Percentiles rank a stretch among this genome's conserved stretches.
Evolutionary conservation across 2,113 vertebrate genomes (phyloP).

Genomic region (Microtus montanus): DNA sequence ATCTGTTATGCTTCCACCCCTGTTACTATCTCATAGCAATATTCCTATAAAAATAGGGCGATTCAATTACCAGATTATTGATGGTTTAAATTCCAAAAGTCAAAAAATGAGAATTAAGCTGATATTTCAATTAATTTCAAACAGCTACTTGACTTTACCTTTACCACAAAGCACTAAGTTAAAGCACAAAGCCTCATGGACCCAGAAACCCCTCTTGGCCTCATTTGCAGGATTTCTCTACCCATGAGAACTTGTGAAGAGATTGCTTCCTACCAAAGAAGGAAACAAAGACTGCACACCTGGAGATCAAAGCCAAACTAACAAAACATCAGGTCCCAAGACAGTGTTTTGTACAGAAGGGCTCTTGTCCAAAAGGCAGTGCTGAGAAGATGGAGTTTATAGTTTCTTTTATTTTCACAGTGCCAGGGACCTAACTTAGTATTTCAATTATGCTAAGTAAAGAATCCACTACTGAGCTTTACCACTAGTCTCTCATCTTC

Average conservation of each 20-base stretch:
- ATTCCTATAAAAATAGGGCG: neutral
- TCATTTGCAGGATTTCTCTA: constrained; percentile 55
- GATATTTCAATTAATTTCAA: constrained; percentile 47
- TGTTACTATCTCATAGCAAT: constrained; percentile 26
- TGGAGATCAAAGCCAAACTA: constrained; percentile 52
- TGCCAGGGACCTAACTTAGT: neutral
- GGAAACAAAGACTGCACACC: constrained; percentile 36
- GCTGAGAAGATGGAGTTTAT: neutral
- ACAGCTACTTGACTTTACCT: constrained; percentile 11
- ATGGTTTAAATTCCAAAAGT: constrained; percentile 38
- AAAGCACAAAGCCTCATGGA: constrained; percentile 45
- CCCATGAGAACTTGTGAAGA: constrained; percentile 43
- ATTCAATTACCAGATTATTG: constrained; percentile 29
- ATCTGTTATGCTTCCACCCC: neutral
- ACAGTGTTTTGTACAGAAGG: constrained; percentile 30
- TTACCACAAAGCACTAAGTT: neutral
- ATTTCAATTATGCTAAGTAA: neutral
- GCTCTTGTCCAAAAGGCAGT: neutral
- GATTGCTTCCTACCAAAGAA: neutral
- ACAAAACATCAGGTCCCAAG: constrained; percentile 55
- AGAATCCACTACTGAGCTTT: neutral
- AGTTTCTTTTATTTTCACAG: neutral
- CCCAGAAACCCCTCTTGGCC: constrained; percentile 20
- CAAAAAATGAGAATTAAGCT: constrained; percentile 51
- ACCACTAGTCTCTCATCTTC: neutral